phyloP scores from a whole-genome alignment of 2,113 vertebrate genomes.

The Elanoides forficatus region DNA sequence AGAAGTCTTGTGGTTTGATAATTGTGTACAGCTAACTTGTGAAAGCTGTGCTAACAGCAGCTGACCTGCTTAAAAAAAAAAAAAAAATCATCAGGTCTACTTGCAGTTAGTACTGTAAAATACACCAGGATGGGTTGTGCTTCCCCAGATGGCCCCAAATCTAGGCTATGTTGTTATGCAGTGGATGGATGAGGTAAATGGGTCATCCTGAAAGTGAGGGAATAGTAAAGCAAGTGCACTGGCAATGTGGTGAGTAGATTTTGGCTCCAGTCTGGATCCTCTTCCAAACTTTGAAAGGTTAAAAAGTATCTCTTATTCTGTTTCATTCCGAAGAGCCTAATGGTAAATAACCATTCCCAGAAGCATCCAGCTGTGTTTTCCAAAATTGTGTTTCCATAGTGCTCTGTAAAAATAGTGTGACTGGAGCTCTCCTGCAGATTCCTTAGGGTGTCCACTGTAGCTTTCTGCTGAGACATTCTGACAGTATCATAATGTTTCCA shows the following conservation, averaged over 20 bases:
- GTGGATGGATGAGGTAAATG: not conserved
- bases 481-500: not conserved
- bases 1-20: not conserved
- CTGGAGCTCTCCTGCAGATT: not conserved
- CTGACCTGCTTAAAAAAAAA: not conserved
- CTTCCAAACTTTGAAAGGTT: not conserved
- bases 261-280: not conserved
- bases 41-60: not conserved
- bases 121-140: not conserved
- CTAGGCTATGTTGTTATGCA: not conserved
- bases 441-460: conserved; percentile 22
- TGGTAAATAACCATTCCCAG: conserved; percentile 15
- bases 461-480: conserved; percentile 12
- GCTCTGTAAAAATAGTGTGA: conserved; percentile 8
- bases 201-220: not conserved
- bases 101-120: not conserved
- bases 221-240: not conserved
- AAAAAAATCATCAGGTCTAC: not conserved
- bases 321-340: not conserved
- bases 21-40: not conserved
- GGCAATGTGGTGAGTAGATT: not conserved
- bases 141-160: not conserved
- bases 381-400: not conserved
- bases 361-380: not conserved
- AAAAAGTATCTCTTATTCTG: not conserved